Evolutionary conservation across 2,113 vertebrate species (phyloP), one percentile per base, ranked within the genome.

Genomic region (Psilopsiagon aymara): DNA sequence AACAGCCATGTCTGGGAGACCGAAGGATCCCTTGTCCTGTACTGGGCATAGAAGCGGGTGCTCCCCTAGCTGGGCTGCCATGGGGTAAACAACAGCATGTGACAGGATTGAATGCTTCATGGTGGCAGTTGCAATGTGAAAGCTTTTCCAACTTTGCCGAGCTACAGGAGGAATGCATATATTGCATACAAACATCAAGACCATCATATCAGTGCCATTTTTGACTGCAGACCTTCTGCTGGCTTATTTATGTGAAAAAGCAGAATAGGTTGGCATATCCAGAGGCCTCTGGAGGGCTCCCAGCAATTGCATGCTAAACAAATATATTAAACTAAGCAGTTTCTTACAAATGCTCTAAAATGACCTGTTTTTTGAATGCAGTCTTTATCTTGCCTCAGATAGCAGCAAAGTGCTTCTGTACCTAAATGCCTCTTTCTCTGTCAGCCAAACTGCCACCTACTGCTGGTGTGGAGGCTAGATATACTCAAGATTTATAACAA

Each of bases 401-500:
- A 88, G 24, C 79, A 86, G 75, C 52, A 73, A 49, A 79, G 39
- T 47, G 21, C 41, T 49, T 77, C 85, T 90, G 39, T 88, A 44
- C 35, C 57, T 71, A 9, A 82, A 79, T 15, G 13, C 31, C 68
- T 80, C 39, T 77, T 47, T 57, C 15, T 80, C 27, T 52, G 57
- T 63, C 90, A 86, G 28, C 46, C 63, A 70, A 53, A n/a, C 11
- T 49, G 20, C n/a, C 73, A 47, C 31, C 70, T 14, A 35, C 2
- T 66, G 21, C 71, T 88, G 86, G 37, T 25, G 20, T 6, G 25
- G 44, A 93, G 68, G 57, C 35, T n/a, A 59, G 75, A 86, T 88
- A 86, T 41, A 27, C n/a, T 77, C 17, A 16, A 88, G 63, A 94
- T 93, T 94, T 92, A 92, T 69, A 82, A 49, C 33, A 76, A 46